Percentiles rank a stretch among this genome's conserved stretches.
Evolutionary conservation across 2,113 vertebrate genomes (phyloP).

Genomic region (Platichthys stellatus): DNA sequence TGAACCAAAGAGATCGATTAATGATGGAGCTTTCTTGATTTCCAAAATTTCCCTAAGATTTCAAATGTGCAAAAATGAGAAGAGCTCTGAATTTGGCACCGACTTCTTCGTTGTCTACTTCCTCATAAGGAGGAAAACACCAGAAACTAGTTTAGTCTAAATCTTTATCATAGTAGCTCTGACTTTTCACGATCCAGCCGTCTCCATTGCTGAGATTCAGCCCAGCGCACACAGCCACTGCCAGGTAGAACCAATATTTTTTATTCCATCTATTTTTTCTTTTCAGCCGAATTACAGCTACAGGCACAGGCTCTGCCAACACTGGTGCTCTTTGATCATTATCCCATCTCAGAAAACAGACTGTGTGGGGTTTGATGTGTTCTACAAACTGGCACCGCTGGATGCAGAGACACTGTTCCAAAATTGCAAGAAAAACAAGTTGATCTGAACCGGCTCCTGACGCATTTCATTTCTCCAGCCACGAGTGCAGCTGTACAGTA

Average conservation of each 20-base stretch:
- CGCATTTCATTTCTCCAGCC: background rate
- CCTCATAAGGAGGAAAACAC: background rate
- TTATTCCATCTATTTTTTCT: background rate
- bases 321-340: constrained; percentile 20
- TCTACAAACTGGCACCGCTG: constrained; percentile 7
- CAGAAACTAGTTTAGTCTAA: background rate
- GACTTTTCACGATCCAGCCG: background rate
- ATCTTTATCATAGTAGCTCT: background rate
- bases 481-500: background rate
- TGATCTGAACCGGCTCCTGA: background rate
- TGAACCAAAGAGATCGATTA: background rate
- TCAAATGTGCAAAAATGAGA: background rate
- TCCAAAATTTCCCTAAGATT: background rate
- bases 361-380: constrained; percentile 17
- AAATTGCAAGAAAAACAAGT: background rate
- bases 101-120: background rate
- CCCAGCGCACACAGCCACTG: background rate
- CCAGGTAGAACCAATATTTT: background rate
- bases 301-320: constrained; percentile 9
- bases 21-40: background rate
- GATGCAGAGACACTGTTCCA: background rate
- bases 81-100: background rate
- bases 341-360: constrained; percentile 3
- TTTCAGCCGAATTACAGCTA: background rate
- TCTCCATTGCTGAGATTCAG: background rate